Evolutionary conservation across 2,797 vertebrate genomes (phyloP), one percentile per base, ranked within the genome.

Genomic region (Psittacula echo): DNA sequence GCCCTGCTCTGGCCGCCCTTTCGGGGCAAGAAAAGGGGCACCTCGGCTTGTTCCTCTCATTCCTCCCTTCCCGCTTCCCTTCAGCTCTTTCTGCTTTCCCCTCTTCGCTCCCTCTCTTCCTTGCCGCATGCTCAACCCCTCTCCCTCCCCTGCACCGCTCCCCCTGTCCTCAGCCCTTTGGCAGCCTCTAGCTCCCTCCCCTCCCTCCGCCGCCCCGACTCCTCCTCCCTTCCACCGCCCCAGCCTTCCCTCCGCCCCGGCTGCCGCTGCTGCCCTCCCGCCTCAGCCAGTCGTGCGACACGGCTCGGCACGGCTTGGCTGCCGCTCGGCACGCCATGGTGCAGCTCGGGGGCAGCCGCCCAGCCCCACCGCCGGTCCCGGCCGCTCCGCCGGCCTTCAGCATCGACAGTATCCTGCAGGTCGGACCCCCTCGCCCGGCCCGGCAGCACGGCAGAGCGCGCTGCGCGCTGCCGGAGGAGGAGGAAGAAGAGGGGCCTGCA

Each of bases 401-500:
- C 93, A 96, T 96, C 56, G 96, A 94, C 77, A 95, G 95, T 68
- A 97, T 97, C 76, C 90, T 96, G 37, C 87, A 85, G 82, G 54
- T 66, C 41, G 90, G 78, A 7, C 92, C 96, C 58, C 79, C 80
- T 50, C 86, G 90, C 54, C 65, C 67, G 21, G 48, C 56, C 83
- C 3, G 27, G 72, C 84, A 90, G 56, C 83, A 10, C 60, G 54
- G 51, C 44, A 80, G 42, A 48, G 89, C 65, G 44, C 48, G 29
- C 80, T 67, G 81, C 83, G 50, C 44, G n/a, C 84, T 64, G 82
- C 89, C 47, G 48, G 65, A 80, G n/a, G 70, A 80, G 32, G 60
- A 71, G 23, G 92, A 92, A 21, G 91, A 71, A 47, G 96, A 94
- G 30, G 82, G 80, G 60, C 91, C 81, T 47, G 67, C 30, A 27